A percentile compares a stretch with the other conserved stretches of the same genome.
These are phyloP conservation scores for Pinctada fucata DNA, from an alignment of 2,888 invertebrate genomes.

Conservation along the genomic window DNA sequence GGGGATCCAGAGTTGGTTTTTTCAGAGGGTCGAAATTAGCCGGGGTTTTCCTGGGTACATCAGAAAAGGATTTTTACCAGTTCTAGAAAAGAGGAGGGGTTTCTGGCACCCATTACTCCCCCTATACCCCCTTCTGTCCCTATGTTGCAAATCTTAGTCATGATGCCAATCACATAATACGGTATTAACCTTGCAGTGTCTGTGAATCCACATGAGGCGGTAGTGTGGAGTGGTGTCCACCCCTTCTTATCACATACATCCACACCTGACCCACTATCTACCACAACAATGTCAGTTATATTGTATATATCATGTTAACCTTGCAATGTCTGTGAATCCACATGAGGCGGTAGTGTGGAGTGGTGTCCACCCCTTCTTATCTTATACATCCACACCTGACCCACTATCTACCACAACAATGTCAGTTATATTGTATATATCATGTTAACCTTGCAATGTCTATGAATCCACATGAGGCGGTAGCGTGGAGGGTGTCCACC, in stretches of 20 bases:
- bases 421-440: too few species aligned
- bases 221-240: conserved; percentile 99
- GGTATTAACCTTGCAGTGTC: conserved; percentile 80
- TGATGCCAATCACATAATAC: too few species aligned
- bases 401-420: conserved; percentile 88
- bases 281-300: conserved; percentile 79
- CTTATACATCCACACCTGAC: conserved; percentile 95
- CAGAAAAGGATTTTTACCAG: too few species aligned
- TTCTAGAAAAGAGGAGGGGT: too few species aligned
- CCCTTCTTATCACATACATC: conserved; percentile 99
- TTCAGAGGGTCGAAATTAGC: too few species aligned
- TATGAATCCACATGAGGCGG: conserved; percentile 96
- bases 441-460: conserved; percentile 80
- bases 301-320: conserved; percentile 53
- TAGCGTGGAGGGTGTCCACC: conserved; percentile 99
- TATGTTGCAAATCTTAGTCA: too few species aligned
- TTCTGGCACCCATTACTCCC: too few species aligned
- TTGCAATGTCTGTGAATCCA: conserved; percentile 87
- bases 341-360: conserved; percentile 99
- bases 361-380: conserved; percentile 99
- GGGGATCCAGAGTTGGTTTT: too few species aligned
- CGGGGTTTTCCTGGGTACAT: too few species aligned
- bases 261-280: conserved; percentile 95
- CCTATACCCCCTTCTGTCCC: too few species aligned
- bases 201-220: conserved; percentile 96